Base-by-base conservation (phyloP, 2,888 invertebrate species). In the Hartigia nigra region DNA sequence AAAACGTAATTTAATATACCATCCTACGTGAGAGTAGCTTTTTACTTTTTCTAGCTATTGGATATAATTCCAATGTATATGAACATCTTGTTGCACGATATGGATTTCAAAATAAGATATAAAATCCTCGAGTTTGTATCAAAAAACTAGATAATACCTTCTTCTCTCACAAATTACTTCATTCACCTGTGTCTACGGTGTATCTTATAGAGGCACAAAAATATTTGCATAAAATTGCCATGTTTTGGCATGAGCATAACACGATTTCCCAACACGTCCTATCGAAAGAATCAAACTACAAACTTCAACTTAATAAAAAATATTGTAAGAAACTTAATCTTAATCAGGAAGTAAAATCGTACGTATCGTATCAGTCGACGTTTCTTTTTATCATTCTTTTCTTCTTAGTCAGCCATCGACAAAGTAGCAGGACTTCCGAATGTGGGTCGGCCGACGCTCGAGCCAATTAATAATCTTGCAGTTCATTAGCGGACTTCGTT, bases 401-500 rank as follows among this genome's bases (percentile, higher is more conserved):
- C 23, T 2, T 55, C 23, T 55, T 55, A 39, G 37, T 4, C 37
- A 55, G 55, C 23, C 55, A 55, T 55, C 55, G 55, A 55, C 72
- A 72, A 72, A 72, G 12, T 72, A 72, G 32, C 31, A 32, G 72
- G 32, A 32, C 14, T 14, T 72, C 72, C 72, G 72, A 72, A 72
- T 72, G 75, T 75, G 75, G 31, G 37, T 31, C 75, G 34, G 75
- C 75, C 23, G 72, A 34, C 72, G 72, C 31, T 31, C 14, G 76
- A 81, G 84, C 85, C 84, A 87, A 88, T 88, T 85, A 86, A 86
- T 88, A 87, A 55, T 86, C 84, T 84, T 80, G 83, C 86, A 83
- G 83, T 83, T 86, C 84, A 87, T 88, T 87, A 85, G 85, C 82
- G 77, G 82, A 82, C 83, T 83, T 81, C 83, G 55, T 55, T 55